Evolutionary conservation across 2,113 vertebrate species (phyloP).

Genomic region (Pipra filicauda): DNA sequence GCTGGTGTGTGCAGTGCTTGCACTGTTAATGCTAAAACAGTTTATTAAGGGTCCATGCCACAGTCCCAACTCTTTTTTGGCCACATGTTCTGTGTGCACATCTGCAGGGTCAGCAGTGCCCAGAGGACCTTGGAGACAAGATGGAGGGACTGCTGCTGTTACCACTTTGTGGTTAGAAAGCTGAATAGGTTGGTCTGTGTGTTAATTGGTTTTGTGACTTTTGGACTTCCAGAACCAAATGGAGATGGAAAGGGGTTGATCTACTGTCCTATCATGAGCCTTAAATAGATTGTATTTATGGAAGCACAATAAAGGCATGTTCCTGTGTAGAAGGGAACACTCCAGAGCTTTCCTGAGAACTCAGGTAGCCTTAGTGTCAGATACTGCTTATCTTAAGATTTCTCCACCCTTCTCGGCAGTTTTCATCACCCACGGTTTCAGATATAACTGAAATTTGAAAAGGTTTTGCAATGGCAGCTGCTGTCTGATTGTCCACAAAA

Average conservation of each 20-base stretch:
- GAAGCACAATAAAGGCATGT: not conserved
- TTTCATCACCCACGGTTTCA: not conserved
- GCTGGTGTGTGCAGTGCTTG: not conserved
- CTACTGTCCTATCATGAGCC: not conserved
- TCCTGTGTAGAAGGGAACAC: not conserved
- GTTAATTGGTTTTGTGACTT: not conserved
- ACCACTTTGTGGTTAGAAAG: not conserved
- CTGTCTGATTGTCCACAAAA: not conserved
- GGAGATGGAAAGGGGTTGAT: not conserved
- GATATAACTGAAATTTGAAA: not conserved
- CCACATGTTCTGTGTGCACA: rapidly evolving
- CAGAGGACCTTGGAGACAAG: not conserved
- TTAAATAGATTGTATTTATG: not conserved
- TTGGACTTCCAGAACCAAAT: not conserved
- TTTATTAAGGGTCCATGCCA: not conserved
- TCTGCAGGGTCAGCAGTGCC: not conserved
- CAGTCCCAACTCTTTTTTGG: not conserved
- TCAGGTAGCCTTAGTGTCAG: not conserved
- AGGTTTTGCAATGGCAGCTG: not conserved
- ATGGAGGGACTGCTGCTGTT: not conserved
- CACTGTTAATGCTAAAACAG: not conserved
- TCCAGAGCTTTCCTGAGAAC: not conserved
- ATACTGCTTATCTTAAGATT: not conserved
- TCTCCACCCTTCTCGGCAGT: not conserved
- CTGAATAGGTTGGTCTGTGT: not conserved